phyloP scores from a whole-genome alignment of 1,140 invertebrate genomes.

The Drusus annulatus region DNA sequence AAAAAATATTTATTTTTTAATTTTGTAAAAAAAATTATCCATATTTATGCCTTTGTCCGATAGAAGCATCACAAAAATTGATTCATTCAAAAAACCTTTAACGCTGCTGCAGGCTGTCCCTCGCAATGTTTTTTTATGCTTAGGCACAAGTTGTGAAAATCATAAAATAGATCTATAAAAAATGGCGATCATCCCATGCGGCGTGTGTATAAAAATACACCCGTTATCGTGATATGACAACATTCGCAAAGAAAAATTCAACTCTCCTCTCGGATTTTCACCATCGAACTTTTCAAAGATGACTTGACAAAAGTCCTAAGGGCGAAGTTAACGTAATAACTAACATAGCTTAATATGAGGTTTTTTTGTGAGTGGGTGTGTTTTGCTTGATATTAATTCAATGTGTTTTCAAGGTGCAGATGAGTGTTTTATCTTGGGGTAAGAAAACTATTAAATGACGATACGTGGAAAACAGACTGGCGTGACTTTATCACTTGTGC shows the following conservation, averaged over 20 bases:
- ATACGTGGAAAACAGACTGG: constrained; percentile 25
- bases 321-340: too few species aligned
- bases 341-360: too few species aligned
- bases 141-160: neutral
- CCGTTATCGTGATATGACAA: constrained; percentile 17
- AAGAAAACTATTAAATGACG: constrained; percentile 40
- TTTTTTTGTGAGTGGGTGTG: neutral
- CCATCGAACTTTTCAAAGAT: too few species aligned
- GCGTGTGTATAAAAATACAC: constrained; percentile 14
- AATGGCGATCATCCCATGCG: neutral
- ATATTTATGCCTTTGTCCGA: too few species aligned
- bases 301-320: too few species aligned
- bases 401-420: neutral
- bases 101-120: too few species aligned
- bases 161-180: constrained; percentile 34
- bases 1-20: too few species aligned
- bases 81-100: too few species aligned
- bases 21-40: too few species aligned
- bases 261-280: too few species aligned
- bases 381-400: neutral
- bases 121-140: too few species aligned
- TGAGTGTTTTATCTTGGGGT: constrained; percentile 28
- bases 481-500: constrained; percentile 24
- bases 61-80: too few species aligned
- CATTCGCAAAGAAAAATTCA: neutral